These are phyloP conservation scores for Sebastes fasciatus DNA, from an alignment of 2,113 vertebrate species.

Conservation along the genomic window DNA sequence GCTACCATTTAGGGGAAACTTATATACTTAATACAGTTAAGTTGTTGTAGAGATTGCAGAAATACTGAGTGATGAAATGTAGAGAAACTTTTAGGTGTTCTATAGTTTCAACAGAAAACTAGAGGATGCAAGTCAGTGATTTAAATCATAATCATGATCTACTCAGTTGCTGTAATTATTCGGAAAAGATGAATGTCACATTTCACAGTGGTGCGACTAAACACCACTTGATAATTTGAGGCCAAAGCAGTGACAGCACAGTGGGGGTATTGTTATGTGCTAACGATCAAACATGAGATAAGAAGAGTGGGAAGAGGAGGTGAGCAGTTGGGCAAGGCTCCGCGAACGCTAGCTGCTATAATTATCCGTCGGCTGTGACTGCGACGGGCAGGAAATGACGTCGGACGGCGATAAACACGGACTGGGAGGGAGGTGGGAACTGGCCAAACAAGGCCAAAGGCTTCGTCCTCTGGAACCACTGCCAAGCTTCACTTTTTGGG, in stretches of 20 bases:
- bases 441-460: constrained; percentile 9
- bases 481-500: constrained; percentile 7
- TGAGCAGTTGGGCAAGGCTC: background rate
- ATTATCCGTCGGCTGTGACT: constrained; percentile 30
- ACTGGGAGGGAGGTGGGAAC: constrained; percentile 1
- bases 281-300: constrained; percentile 24
- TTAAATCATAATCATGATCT: background rate
- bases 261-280: background rate
- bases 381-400: constrained; percentile 37
- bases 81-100: background rate
- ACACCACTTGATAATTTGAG: background rate
- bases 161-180: background rate
- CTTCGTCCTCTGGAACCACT: constrained; percentile 9
- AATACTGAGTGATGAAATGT: constrained; percentile 31
- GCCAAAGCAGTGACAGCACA: background rate
- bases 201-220: background rate
- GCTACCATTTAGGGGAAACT: background rate
- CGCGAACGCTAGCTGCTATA: constrained; percentile 30
- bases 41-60: background rate
- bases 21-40: background rate
- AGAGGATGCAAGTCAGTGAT: background rate
- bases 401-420: constrained; percentile 29
- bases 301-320: constrained; percentile 10
- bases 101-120: background rate
- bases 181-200: background rate